These are phyloP conservation scores for Dusona sp. DNA, from an alignment of 2,888 invertebrate species.

Conservation along the genomic window DNA sequence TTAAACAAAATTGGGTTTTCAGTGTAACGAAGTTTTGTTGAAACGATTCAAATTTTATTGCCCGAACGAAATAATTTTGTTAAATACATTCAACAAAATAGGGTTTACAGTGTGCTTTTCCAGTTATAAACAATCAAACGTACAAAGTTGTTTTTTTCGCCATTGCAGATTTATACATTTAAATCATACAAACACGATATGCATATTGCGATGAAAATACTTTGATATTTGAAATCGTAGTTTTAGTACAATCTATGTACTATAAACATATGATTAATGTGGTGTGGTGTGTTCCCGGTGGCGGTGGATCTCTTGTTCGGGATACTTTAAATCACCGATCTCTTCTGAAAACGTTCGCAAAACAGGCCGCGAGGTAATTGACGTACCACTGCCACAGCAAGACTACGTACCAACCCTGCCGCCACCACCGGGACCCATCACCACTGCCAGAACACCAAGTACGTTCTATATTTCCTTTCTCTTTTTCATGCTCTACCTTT, in stretches of 20 bases:
- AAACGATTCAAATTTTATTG: no score
- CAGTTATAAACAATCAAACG: no score
- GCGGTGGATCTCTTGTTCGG: slow-evolving; percentile 78
- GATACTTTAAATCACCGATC: slow-evolving; percentile 75
- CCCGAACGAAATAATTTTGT: no score
- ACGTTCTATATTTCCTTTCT: slow-evolving; percentile 66
- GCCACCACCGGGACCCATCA: slow-evolving; percentile 86
- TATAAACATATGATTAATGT: slow-evolving; percentile 69
- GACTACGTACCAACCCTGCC: slow-evolving; percentile 86
- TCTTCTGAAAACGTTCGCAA: slow-evolving; percentile 65
- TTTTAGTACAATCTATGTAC: slow-evolving; percentile 43
- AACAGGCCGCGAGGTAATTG: slow-evolving; percentile 82
- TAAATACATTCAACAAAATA: no score
- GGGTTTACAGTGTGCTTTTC: no score
- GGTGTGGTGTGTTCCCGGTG: slow-evolving; percentile 82
- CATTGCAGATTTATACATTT: no score
- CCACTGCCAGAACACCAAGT: slow-evolving; percentile 85
- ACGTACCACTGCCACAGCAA: slow-evolving; percentile 80
- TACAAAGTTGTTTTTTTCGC: no score
- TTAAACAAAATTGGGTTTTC: no score
- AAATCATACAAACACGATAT: no score
- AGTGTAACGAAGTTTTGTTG: no score
- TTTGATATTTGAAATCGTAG: not conserved
- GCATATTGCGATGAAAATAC: not conserved
- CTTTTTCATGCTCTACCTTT: not conserved